Evolutionary conservation across 2,888 invertebrate genomes (phyloP).

Genomic region (Lepidocyrtoides sp.): DNA sequence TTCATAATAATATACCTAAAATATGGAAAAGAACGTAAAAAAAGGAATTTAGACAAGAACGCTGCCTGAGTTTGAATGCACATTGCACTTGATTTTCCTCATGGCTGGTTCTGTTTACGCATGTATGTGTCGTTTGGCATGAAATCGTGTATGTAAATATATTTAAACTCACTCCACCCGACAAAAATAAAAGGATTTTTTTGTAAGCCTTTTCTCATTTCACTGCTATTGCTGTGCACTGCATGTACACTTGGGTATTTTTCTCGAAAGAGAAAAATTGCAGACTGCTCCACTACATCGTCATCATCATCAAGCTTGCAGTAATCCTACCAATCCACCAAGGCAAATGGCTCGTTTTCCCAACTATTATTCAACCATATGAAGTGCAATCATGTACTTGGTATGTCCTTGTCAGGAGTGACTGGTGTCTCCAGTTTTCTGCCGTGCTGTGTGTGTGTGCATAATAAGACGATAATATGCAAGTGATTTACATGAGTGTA

Average conservation of each 20-base stretch:
- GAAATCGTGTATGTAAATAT: conserved; percentile 57
- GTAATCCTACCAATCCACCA: conserved; percentile 68
- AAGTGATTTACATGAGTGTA: conserved; percentile 28
- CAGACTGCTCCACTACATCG: conserved; percentile 30
- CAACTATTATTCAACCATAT: conserved; percentile 58
- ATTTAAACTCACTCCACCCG: conserved; percentile 2
- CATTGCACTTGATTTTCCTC: not conserved
- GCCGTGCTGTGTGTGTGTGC: not conserved
- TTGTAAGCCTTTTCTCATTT: not conserved
- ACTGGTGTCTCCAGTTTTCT: not conserved
- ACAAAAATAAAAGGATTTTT: conserved; percentile 2
- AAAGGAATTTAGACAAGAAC: not conserved
- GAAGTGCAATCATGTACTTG: conserved; percentile 65
- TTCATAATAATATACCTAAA: not conserved
- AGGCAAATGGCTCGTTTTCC: conserved; percentile 70
- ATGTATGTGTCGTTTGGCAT: not conserved
- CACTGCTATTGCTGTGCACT: not conserved
- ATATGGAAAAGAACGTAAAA: not conserved
- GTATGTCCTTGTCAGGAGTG: conserved; percentile 27
- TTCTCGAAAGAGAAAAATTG: conserved; percentile 30
- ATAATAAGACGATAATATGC: conserved; percentile 28
- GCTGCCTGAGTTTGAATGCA: not conserved
- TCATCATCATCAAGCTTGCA: conserved; percentile 64
- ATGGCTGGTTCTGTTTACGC: not conserved
- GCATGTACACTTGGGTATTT: not conserved